Base-by-base conservation (phyloP, 2,113 vertebrate genomes). In the Odobenus rosmarus region DNA sequence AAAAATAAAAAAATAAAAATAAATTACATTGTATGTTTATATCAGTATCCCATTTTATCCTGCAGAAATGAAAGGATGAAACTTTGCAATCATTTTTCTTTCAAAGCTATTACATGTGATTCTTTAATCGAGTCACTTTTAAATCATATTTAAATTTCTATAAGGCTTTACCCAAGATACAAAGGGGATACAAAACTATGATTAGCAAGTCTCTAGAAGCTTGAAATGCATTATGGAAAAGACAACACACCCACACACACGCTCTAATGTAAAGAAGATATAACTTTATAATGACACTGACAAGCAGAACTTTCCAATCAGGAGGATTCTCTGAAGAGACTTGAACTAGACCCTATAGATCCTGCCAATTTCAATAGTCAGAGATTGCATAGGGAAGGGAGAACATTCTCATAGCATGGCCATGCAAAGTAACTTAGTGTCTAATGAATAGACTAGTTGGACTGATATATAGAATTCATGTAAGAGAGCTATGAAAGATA, bases 21-120 rank as follows among this genome's bases (percentile, higher is more conserved):
- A 93, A 95, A 88, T 91, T 62, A 55, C 42, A 94, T 90, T n/a
- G 23, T 61, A 28, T 96, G 9, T 33, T 80, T 69, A 39, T 83
- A n/a, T 86, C 26, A 3, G 57, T 94, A 12, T 24, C n/a, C 46
- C 46, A n/a, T 77, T 77, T 77, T 64, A n/a, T 49, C 55, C 9
- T 57, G 9, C 4, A 77, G 19, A 89, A 84, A 69, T 55, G 19
- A 88, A 83, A 84, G n/a, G 0, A 71, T 93, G 36, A 28, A 95
- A 55, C 51, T 82, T 74, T 39, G 57, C 28, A n/a, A 61, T 84
- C 1, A 61, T 90, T 93, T 97, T 76, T 36, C 36, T 89, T 85
- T 15, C 55, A 69, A 61, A 76, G 42, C 8, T 90, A 36, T 77
- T 57, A 71, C 21, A 83, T 24, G 13, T 55, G 21, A 46, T 62